Base-by-base conservation (phyloP, 1,140 invertebrate species). In the Ceratina japonica region DNA sequence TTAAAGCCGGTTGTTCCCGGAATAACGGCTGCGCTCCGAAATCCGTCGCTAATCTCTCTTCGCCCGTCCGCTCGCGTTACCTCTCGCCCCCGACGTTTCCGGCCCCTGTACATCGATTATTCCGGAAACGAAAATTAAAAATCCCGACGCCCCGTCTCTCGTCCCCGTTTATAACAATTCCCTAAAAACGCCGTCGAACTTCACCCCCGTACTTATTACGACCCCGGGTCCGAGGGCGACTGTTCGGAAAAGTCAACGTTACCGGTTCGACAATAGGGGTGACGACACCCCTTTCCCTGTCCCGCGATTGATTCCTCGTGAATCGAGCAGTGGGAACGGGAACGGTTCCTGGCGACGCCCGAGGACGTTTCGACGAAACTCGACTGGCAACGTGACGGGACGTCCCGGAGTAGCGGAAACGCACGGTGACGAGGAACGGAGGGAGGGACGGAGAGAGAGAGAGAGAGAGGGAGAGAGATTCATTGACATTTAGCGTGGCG, bases 401-500 rank as follows among this genome's bases (percentile, higher is more conserved):
- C 74, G 49, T 63, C 27, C 59, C 18, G 64, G 20, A 20, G 54
- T 54, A 52, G 61, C 76, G 71, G 49, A 71, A 76, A 75, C 8
- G 15, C 59, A 20, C 18, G 18, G 44, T 18, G 16, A 31, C 52
- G 18, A 54, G 52, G 12, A 24, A 12, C 22, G 68, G n/a, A 85
- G 22, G 69, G 63, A 54, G 72, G 37, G 52, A 52, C 24, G 18
- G 27, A 72, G 31, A 18, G 54, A 56, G 44, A 75, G 51, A 74
- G 15, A 24, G 58, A 15, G 44, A 24, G 5, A 20, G 37, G 70
- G 51, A 31, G 74, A 54, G 76, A 74, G 79, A 88, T 87, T 88
- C 87, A 88, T 88, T 88, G 87, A 88, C 87, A 87, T 88, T 88
- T 88, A 88, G 86, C 82, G 68, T 80, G 78, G 82, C 61, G 87